Evolutionary conservation across 1,140 invertebrate genomes (phyloP), one percentile per base, ranked within the genome.

Genomic region (Drusus annulatus): DNA sequence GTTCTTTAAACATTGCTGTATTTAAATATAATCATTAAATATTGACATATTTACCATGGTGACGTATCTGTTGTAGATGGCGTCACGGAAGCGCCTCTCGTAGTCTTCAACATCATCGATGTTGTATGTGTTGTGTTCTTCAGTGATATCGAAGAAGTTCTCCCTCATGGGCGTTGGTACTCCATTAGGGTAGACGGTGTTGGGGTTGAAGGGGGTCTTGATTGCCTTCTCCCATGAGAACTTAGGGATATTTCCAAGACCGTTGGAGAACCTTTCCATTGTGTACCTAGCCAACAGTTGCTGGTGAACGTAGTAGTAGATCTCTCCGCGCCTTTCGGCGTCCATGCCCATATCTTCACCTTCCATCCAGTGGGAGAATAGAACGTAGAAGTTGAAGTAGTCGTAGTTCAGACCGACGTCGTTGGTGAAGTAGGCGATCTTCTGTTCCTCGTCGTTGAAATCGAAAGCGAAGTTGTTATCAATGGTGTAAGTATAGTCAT

Each of bases 341-440:
- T 76, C 31, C 17, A 58, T 25, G n/a, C 73, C 54, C 13, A 58
- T 36, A 8, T 58, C 25, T 31, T 76, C 65, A 6, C 91, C 89
- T 50, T 89, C 89, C 83, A 93, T 84, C 91, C 92, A 94, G 90
- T 92, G 92, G 69, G 94, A 93, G 86, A 93, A 92, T 25, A 91
- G 87, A 69, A 91, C 85, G 81, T 94, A 92, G 89, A 93, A 91
- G 86, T 94, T 93, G 87, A 91, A 94, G 88, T 95, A 94, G 86
- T 90, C 94, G 6, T 92, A 85, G 86, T 95, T 95, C 63, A 94
- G 87, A 58, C 92, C 91, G 80, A 93, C 88, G 84, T 94, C 94
- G 84, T 95, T 93, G 36, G 92, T 93, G 87, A 94, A 95, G 89
- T 96, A 95, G 50, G 92, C 89, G 21, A 95, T 80, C 76, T 89